These are phyloP conservation scores for Rhadinocentrus ornatus DNA, from an alignment of 2,797 vertebrate genomes.

Conservation along the genomic window DNA sequence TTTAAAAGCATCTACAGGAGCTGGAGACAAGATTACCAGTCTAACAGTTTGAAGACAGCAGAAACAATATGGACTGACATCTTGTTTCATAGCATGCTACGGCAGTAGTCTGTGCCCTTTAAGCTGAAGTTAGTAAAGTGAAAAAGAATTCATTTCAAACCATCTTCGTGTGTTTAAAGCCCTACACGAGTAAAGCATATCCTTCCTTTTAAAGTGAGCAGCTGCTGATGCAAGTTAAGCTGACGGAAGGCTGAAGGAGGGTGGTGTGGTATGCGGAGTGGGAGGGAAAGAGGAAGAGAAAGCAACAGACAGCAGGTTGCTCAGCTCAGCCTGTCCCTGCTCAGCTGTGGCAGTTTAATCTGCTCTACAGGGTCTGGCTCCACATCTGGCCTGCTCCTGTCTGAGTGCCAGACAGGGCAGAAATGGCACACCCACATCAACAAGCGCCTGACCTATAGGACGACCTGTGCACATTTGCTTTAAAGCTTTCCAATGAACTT, in stretches of 20 bases:
- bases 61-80: background rate
- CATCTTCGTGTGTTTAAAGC: slow-evolving; percentile 24
- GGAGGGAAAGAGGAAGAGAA: slow-evolving; percentile 54
- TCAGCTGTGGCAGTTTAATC: slow-evolving; percentile 70
- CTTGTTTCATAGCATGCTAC: background rate
- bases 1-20: slow-evolving; percentile 50
- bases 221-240: slow-evolving; percentile 60
- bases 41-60: slow-evolving; percentile 18
- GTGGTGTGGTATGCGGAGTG: slow-evolving; percentile 40
- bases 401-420: slow-evolving; percentile 55
- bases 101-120: background rate
- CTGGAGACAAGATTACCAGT: slow-evolving; percentile 59
- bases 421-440: slow-evolving; percentile 41
- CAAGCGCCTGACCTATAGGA: slow-evolving; percentile 10
- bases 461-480: background rate
- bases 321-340: slow-evolving; percentile 53
- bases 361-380: slow-evolving; percentile 62
- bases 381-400: slow-evolving; percentile 74
- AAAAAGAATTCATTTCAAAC: background rate
- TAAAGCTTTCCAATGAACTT: slow-evolving; percentile 5
- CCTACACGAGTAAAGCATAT: slow-evolving; percentile 15
- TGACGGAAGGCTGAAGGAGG: slow-evolving; percentile 45
- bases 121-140: background rate
- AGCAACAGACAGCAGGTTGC: slow-evolving; percentile 60
- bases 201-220: slow-evolving; percentile 43